Percentiles rank a stretch among this genome's conserved stretches.
phyloP scores from a whole-genome alignment of 1,140 invertebrate species.

The Drosophila sturtevanti region DNA sequence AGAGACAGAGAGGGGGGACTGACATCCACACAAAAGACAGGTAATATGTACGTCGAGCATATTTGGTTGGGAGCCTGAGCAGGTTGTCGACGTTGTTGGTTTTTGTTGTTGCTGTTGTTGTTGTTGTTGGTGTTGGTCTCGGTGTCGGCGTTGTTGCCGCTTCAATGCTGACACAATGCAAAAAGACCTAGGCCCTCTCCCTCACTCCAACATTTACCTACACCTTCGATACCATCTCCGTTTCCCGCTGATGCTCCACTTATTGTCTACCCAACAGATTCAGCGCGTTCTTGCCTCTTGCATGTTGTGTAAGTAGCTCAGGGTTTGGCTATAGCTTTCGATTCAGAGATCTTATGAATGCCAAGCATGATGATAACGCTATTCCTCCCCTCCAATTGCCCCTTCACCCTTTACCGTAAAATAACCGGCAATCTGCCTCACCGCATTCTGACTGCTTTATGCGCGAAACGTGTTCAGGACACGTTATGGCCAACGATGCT shows the following conservation, averaged over 20 bases:
- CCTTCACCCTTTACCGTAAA: too few relatives aligned
- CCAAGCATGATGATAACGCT: conserved; percentile 73
- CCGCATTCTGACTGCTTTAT: conserved; percentile 31
- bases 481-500: conserved; percentile 63
- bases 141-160: conserved; percentile 56
- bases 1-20: too few relatives aligned
- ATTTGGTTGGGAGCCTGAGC: conserved; percentile 58
- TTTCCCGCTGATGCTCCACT: conserved; percentile 24
- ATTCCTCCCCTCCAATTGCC: background rate
- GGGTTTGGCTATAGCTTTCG: conserved; percentile 58
- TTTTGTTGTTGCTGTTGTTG: conserved; percentile 11
- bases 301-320: conserved; percentile 60
- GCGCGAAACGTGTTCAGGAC: conserved; percentile 68
- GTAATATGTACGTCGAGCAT: conserved; percentile 72
- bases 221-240: background rate
- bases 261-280: conserved; percentile 3
- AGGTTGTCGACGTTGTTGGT: conserved; percentile 60
- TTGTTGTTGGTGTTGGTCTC: background rate
- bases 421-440: background rate
- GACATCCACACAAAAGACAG: conserved; percentile 63
- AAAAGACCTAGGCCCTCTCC: conserved; percentile 9
- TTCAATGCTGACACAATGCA: conserved; percentile 57
- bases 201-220: background rate
- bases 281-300: background rate
- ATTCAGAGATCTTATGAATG: conserved; percentile 76